Conservation (phyloP, 35 echinoderm and acorn worm species). For the Patiria miniata region DNA sequence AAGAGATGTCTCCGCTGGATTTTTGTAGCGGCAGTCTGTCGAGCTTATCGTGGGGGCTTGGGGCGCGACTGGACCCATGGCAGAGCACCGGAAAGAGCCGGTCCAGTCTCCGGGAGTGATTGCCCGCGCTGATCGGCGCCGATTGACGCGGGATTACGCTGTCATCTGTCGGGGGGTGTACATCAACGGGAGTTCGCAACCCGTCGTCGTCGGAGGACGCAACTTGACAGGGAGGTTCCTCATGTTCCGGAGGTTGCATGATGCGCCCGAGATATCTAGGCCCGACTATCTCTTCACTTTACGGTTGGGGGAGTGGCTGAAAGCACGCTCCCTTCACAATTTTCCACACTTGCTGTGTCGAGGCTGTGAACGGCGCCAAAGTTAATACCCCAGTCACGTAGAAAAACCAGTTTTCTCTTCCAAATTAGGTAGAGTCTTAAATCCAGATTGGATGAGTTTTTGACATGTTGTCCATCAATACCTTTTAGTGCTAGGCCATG, state of each 20-base stretch:
- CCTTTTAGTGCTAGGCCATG: no score
- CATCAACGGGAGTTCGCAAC: neutral
- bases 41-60: no score
- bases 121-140: neutral
- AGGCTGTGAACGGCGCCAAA: neutral
- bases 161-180: neutral
- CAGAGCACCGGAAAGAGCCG: no score
- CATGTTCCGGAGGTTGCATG: no score
- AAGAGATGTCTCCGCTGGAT: no score
- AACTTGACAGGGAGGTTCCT: neutral
- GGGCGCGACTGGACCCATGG: no score
- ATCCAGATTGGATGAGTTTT: no score
- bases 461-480: no score
- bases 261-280: neutral
- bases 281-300: slow-evolving; percentile 16
- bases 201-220: neutral
- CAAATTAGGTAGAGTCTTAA: no score
- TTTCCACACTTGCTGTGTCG: neutral
- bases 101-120: neutral
- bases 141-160: slow-evolving; percentile 19
- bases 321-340: neutral
- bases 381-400: no score
- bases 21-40: no score
- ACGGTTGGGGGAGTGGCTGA: slow-evolving; percentile 7
- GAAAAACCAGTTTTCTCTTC: no score